Evolutionary conservation across 2,888 invertebrate species (phyloP), one percentile per base, ranked within the genome.

Genomic region (Dioctria rufipes): DNA sequence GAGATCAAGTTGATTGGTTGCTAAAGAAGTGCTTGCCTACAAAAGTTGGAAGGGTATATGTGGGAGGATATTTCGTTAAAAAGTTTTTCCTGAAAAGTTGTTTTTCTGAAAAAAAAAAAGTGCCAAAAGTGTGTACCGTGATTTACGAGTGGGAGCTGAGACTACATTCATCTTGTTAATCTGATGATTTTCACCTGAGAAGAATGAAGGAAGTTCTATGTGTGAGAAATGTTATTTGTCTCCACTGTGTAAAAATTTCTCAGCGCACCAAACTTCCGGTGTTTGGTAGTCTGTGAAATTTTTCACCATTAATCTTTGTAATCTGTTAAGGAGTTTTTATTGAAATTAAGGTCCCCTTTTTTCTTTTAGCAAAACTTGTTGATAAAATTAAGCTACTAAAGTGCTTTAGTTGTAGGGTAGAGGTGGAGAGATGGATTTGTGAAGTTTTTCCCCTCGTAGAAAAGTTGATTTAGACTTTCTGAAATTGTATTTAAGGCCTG

Each of bases 271-370:
- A 54, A 54, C 54, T n/a, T 54, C 1, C 1, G 25, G 25, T 11
- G 11, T 8, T 54, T 54, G 2, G 4, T 11, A 4, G 54, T 54
- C n/a, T n/a, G 6, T 54, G n/a, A 54, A 54, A 54, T 54, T 4
- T 25, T 25, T 25, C 54, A 4, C 8, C 8, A 4, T 6, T 54
- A 2, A n/a, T 54, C 54, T 54, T 8, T 11, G 54, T 54, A 54
- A 54, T 54, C 54, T 54, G 54, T 54, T 54, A 54, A 54, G 11
- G 54, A 8, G 49, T 11, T n/a, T n/a, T 54, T 54, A 54, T 54
- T 54, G 2, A 54, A 54, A 54, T 54, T 8, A 54, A 54, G 54
- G 54, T 54, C 54, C n/a, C 6, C 1, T 54, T 54, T 54, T 54
- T 54, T 5, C 3, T 2, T n/a, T n/a, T 54, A 25, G 25, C 25